phyloP scores from a whole-genome alignment of 2,113 vertebrate genomes.

The Alethe castanea region DNA sequence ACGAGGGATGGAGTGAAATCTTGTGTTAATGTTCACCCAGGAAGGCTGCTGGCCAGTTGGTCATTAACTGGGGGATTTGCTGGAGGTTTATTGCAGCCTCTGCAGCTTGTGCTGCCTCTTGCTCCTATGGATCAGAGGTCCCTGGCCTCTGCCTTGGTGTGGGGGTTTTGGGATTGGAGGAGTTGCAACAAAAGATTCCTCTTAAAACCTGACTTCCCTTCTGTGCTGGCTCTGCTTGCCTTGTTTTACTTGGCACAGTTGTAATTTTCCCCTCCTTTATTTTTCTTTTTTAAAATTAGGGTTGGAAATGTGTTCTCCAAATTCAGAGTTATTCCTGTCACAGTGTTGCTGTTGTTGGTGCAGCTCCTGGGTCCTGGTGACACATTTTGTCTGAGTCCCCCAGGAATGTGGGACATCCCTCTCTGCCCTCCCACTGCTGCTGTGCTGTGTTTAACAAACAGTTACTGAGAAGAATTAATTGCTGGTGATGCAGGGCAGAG shows the following conservation, averaged over 20 bases:
- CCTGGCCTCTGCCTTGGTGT: neutral
- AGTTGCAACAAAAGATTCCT: neutral
- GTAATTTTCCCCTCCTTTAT: neutral
- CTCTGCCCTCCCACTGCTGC: neutral
- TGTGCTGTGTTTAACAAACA: neutral
- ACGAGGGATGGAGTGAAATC: neutral
- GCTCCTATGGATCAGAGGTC: neutral
- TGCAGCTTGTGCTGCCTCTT: neutral
- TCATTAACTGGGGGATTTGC: slow-evolving; percentile 17
- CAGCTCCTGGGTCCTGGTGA: neutral
- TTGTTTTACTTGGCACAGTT: neutral
- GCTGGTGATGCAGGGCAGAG: neutral
- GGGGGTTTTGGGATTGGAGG: neutral
- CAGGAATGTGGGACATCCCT: neutral
- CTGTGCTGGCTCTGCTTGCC: neutral
- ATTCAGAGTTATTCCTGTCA: neutral
- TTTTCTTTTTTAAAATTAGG: neutral
- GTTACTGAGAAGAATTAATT: neutral
- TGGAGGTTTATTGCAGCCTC: neutral
- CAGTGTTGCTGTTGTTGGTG: neutral
- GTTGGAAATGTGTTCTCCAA: neutral
- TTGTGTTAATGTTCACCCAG: slow-evolving; percentile 39
- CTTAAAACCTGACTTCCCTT: neutral
- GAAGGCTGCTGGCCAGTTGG: neutral
- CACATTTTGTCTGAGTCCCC: neutral